Evolutionary conservation across 2,888 invertebrate genomes (phyloP).

Genomic region (Hyposoter dolosus): DNA sequence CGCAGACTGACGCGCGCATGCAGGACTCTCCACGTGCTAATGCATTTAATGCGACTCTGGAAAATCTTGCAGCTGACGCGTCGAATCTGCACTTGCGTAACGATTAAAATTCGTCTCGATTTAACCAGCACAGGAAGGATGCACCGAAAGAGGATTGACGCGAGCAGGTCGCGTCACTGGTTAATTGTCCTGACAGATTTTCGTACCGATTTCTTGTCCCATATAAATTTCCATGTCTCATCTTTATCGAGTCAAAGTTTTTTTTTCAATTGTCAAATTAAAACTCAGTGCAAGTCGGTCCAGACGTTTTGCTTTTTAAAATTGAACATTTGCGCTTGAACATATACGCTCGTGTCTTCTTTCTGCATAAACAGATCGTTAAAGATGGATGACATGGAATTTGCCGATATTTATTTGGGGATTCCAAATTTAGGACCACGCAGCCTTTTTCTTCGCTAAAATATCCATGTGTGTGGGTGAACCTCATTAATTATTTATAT

Average conservation of each 20-base stretch:
- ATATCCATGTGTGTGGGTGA: background rate
- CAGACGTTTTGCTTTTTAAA: background rate
- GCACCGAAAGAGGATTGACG: constrained; percentile 13
- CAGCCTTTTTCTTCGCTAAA: background rate
- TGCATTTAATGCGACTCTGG: constrained; percentile 36
- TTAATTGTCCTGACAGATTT: constrained; percentile 23
- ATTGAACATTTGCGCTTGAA: background rate
- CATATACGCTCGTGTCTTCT: background rate
- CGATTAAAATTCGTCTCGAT: constrained; percentile 56
- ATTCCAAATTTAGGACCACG: background rate
- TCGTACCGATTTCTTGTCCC: constrained; percentile 4
- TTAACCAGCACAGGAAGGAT: constrained; percentile 19
- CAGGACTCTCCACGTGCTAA: constrained; percentile 1
- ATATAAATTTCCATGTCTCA: background rate
- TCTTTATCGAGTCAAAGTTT: background rate
- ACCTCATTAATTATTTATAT: constrained; percentile 7
- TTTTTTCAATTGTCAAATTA: background rate
- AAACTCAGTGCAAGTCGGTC: background rate
- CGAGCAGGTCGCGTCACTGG: constrained; percentile 4
- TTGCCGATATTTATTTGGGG: background rate
- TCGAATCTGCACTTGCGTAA: constrained; percentile 56
- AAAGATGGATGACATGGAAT: background rate
- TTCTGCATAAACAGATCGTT: background rate
- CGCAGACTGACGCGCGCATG: constrained; percentile 17
- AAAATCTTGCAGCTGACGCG: constrained; percentile 29